Evolutionary conservation across 1,140 invertebrate genomes (phyloP).

Genomic region (Penaeus vannamei): DNA sequence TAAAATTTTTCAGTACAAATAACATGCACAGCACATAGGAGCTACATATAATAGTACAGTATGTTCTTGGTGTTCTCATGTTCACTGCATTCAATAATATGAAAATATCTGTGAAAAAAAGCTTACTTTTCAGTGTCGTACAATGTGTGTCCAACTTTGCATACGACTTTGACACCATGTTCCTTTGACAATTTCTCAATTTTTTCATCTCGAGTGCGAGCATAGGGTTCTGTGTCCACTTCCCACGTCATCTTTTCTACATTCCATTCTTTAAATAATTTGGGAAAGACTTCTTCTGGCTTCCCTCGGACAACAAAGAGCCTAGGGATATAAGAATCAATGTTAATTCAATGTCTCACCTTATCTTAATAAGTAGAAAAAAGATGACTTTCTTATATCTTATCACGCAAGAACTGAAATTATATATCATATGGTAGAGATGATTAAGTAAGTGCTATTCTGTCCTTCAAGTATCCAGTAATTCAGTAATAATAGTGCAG

Average conservation of each 20-base stretch:
- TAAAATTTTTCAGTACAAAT: too few species aligned
- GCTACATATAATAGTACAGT: not conserved
- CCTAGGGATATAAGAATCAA: not conserved
- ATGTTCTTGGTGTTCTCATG: not conserved
- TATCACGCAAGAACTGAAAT: not conserved
- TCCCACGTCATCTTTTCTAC: conserved; percentile 80
- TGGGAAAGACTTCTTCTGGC: conserved; percentile 77
- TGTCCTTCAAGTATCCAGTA: too few species aligned
- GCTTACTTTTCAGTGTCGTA: conserved; percentile 76
- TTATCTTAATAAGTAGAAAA: not conserved
- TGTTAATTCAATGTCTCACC: not conserved
- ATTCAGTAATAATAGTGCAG: too few species aligned
- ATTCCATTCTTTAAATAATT: conserved; percentile 80
- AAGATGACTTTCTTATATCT: too few species aligned
- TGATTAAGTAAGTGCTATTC: too few species aligned
- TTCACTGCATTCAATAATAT: not conserved
- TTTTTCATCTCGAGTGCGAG: conserved; percentile 77
- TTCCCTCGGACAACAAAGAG: conserved; percentile 80
- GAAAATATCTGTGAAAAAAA: not conserved
- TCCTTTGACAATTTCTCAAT: conserved; percentile 77
- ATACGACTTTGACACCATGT: conserved; percentile 77
- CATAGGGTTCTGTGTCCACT: conserved; percentile 82
- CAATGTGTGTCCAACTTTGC: conserved; percentile 80
- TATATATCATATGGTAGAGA: too few species aligned
- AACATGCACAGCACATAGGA: not conserved